Percentiles rank a stretch among this genome's conserved stretches.
Evolutionary conservation across 2,797 vertebrate genomes (phyloP).

Genomic region (Crocodylus rhombifer): DNA sequence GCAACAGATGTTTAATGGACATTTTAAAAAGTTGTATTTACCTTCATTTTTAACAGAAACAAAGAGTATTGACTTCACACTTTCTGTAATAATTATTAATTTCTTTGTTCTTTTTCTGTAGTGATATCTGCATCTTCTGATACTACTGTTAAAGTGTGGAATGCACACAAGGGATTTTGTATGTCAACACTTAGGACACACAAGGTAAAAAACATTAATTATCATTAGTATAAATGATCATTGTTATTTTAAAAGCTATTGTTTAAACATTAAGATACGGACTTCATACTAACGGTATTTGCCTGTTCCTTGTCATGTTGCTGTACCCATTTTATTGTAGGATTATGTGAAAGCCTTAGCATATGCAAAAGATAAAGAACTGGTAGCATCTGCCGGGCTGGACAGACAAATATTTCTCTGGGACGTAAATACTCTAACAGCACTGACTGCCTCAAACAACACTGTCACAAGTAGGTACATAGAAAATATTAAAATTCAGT

Average conservation of each 20-base stretch:
- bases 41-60: background rate
- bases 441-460: slow-evolving; percentile 99
- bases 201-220: slow-evolving; percentile 84
- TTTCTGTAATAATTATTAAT: background rate
- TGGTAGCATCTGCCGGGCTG: slow-evolving; percentile 96
- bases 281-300: background rate
- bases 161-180: slow-evolving; percentile 99
- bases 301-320: background rate
- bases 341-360: slow-evolving; percentile 99
- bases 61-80: background rate
- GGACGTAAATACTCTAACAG: slow-evolving; percentile 99
- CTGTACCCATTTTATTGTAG: slow-evolving; percentile 73
- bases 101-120: slow-evolving; percentile 78
- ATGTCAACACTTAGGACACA: slow-evolving; percentile 99
- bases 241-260: background rate
- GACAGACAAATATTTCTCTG: slow-evolving; percentile 99
- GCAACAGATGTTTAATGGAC: background rate
- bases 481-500: background rate
- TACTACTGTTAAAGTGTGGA: slow-evolving; percentile 99
- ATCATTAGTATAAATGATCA: background rate
- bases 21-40: background rate
- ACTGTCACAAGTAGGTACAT: slow-evolving; percentile 95
- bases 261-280: background rate
- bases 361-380: slow-evolving; percentile 98
- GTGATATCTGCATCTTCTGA: slow-evolving; percentile 99